Conservation (phyloP, 1,140 invertebrate species). For the Eumaeus atala region DNA sequence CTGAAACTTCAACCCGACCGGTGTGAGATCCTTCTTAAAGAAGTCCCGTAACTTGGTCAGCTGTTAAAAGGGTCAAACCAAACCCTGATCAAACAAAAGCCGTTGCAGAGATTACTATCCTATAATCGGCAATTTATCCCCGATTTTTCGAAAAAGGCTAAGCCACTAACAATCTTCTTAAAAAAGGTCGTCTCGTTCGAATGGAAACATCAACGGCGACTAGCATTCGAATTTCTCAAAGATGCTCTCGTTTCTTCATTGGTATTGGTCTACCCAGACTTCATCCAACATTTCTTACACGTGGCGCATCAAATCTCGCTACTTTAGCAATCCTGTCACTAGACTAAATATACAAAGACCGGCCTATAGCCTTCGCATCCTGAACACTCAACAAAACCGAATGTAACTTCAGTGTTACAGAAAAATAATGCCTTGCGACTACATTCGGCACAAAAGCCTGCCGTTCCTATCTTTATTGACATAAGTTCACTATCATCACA, state of each 20-base stretch:
- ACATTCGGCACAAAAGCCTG: slow-evolving; percentile 44
- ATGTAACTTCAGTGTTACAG: slow-evolving; percentile 26
- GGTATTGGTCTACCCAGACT: slow-evolving; percentile 37
- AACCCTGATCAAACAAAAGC: slow-evolving; percentile 28
- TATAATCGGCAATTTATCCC: slow-evolving; percentile 43
- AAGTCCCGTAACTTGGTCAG: slow-evolving; percentile 44
- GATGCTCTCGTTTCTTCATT: background rate
- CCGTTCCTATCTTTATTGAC: slow-evolving; percentile 59
- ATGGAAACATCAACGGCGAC: slow-evolving; percentile 20
- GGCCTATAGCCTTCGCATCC: slow-evolving; percentile 33
- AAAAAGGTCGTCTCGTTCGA: slow-evolving; percentile 25
- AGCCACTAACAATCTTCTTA: slow-evolving; percentile 30
- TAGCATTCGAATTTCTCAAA: slow-evolving; percentile 20
- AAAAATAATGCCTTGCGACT: slow-evolving; percentile 37
- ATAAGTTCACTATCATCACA: slow-evolving; percentile 65
- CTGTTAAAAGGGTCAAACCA: slow-evolving; percentile 34
- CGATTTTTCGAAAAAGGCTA: slow-evolving; percentile 36
- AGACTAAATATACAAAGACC: slow-evolving; percentile 28
- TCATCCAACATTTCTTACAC: slow-evolving; percentile 32
- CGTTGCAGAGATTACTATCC: slow-evolving; percentile 41
- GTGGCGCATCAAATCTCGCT: slow-evolving; percentile 31
- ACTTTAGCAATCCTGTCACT: slow-evolving; percentile 52
- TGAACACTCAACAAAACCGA: slow-evolving; percentile 26
- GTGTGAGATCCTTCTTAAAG: slow-evolving; percentile 28
- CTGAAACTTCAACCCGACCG: slow-evolving; percentile 52